Evolutionary conservation across 2,888 invertebrate genomes (phyloP).

Genomic region (Liopterus haemorrhoidalis): DNA sequence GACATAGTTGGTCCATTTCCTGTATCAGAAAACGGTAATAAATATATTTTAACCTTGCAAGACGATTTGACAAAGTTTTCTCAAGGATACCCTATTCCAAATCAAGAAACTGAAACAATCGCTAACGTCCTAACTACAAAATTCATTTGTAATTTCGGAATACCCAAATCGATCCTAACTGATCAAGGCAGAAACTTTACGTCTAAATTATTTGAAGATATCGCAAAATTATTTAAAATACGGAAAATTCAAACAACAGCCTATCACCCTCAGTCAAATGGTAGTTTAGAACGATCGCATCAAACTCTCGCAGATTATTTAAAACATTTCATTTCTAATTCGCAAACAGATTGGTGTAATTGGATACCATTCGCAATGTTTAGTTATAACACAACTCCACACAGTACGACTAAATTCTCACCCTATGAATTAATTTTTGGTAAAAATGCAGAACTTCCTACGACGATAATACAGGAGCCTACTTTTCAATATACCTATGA

Average conservation of each 20-base stretch:
- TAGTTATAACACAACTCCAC: slow-evolving; percentile 30
- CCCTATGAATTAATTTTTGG: slow-evolving; percentile 32
- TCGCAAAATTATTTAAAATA: slow-evolving; percentile 33
- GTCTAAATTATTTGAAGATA: slow-evolving; percentile 32
- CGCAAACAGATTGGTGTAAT: slow-evolving; percentile 36
- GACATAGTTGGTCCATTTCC: slow-evolving; percentile 35
- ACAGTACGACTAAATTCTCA: slow-evolving; percentile 29
- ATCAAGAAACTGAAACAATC: slow-evolving; percentile 34
- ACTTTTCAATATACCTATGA: slow-evolving; percentile 31
- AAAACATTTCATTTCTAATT: slow-evolving; percentile 31
- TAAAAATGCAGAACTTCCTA: slow-evolving; percentile 21
- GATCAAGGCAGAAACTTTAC: slow-evolving; percentile 26
- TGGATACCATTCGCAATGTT: slow-evolving; percentile 33
- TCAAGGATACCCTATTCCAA: slow-evolving; percentile 31
- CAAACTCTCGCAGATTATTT: slow-evolving; percentile 34
- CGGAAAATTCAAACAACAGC: slow-evolving; percentile 34
- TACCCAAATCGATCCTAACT: slow-evolving; percentile 15
- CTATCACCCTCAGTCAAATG: slow-evolving; percentile 34
- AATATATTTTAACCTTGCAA: slow-evolving; percentile 34
- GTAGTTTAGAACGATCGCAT: slow-evolving; percentile 36
- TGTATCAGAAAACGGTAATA: slow-evolving; percentile 29
- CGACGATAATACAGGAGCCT: slow-evolving; percentile 26
- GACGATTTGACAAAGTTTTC: slow-evolving; percentile 36
- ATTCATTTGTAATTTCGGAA: slow-evolving; percentile 28
- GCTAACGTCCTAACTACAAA: slow-evolving; percentile 27